These are phyloP conservation scores for Strigamia crassipes DNA, from an alignment of 2,888 invertebrate genomes.

Conservation along the genomic window DNA sequence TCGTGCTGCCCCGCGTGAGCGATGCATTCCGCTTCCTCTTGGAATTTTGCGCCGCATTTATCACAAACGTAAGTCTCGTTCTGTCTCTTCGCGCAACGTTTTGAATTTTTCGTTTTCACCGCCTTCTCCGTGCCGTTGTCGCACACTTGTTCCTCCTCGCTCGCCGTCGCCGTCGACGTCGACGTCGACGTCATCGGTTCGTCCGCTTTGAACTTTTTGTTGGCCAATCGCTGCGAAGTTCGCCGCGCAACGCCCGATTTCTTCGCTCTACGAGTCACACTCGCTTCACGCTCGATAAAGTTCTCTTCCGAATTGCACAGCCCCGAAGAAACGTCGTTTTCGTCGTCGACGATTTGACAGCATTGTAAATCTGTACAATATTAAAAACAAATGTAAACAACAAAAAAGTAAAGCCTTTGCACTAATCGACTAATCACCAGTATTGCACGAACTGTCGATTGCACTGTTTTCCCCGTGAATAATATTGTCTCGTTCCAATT, in stretches of 20 bases:
- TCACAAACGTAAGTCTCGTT: background rate
- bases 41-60: background rate
- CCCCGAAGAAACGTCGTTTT: background rate
- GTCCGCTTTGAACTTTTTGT: background rate
- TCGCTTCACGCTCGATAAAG: background rate
- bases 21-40: background rate
- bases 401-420: background rate
- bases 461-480: background rate
- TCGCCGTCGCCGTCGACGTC: too few species aligned
- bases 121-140: background rate
- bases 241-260: background rate
- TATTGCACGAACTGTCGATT: slow-evolving; percentile 8
- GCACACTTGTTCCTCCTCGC: background rate
- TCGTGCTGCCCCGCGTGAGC: background rate
- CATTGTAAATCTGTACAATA: too few species aligned
- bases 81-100: background rate
- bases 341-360: background rate
- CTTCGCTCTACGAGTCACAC: background rate
- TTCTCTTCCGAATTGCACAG: background rate
- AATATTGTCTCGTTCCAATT: background rate
- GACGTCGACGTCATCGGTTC: background rate
- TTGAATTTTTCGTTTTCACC: background rate
- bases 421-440: background rate
- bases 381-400: too few species aligned
- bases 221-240: background rate